Base-by-base conservation (phyloP, 2,113 vertebrate species). In the Lepisosteus oculatus region DNA sequence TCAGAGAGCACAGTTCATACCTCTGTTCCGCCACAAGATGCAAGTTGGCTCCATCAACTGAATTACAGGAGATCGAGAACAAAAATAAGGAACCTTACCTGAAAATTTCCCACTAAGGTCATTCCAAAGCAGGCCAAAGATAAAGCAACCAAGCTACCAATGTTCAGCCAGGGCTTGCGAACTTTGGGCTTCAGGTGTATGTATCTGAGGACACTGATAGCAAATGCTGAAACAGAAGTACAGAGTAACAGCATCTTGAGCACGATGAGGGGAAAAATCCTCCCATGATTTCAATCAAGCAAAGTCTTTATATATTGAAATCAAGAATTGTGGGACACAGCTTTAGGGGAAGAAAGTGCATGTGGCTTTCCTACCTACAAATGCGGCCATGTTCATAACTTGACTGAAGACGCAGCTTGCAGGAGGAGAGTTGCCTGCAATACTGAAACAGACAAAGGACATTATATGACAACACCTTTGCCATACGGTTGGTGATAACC, bases 341-440 rank as follows among this genome's bases (percentile, higher is more conserved):
- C 29, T 29, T 29, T 29, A 29, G 4, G 5, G 17, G 17, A 43
- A 65, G 63, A 68, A 14, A 63, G 69, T 6, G 44, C 43, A 66
- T 64, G 72, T 7, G 64, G 64, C 42, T 68, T 59, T 81, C 90
- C 79, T 93, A 98, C 96, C 96, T 84, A 92, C 88, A 85, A 97
- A 96, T 0, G 94, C 95, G 3, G 94, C 90, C 89, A 97, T 89
- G 85, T 95, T 97, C 94, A 95, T 94, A 69, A 97, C 90, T 88
- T 95, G 92, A 73, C 95, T 95, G 78, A 98, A 97, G 77, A 97
- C 89, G 43, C 94, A 97, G 89, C 96, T 98, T 64, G 93, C 95
- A 29, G 95, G 95, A 55, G 95, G 94, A 1, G 79, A 81, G 41
- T 95, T 92, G 43, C 95, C 95, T 88, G 95, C 93, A 81, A 95